Evolutionary conservation across 2,113 vertebrate species (phyloP).

Genomic region (Corythornis cristatus): DNA sequence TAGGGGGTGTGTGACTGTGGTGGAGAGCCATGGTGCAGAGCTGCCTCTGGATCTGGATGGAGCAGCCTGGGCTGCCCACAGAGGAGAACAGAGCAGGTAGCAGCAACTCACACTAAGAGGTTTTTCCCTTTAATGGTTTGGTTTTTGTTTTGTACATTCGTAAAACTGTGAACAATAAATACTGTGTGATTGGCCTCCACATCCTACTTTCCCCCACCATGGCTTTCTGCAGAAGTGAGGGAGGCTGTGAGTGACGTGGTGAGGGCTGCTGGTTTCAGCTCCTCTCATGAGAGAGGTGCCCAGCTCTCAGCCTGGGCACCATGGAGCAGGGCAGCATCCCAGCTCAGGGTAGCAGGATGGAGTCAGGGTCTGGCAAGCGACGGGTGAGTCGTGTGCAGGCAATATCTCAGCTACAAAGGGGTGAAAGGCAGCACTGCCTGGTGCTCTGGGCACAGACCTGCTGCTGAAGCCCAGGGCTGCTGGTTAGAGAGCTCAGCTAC

Average conservation of each 20-base stretch:
- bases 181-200: not conserved
- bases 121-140: conserved; percentile 65
- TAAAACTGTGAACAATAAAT: conserved; percentile 66
- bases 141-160: conserved; percentile 70
- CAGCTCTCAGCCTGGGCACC: not conserved
- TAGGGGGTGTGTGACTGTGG: rapidly evolving
- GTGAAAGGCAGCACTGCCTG: not conserved
- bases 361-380: not conserved
- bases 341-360: not conserved
- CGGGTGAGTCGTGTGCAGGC: not conserved
- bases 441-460: not conserved
- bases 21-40: not conserved
- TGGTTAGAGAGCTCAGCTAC: not conserved
- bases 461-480: not conserved
- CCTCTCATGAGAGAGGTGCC: rapidly evolving
- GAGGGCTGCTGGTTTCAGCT: not conserved
- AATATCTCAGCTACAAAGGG: not conserved
- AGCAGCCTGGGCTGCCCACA: not conserved
- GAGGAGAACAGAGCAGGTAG: not conserved
- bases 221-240: not conserved
- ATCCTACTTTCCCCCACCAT: not conserved
- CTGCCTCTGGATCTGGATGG: not conserved
- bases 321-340: not conserved
- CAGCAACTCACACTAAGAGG: not conserved
- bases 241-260: not conserved